Evolutionary conservation across 2,113 vertebrate species (phyloP).

Genomic region (Spermophilus dauricus): DNA sequence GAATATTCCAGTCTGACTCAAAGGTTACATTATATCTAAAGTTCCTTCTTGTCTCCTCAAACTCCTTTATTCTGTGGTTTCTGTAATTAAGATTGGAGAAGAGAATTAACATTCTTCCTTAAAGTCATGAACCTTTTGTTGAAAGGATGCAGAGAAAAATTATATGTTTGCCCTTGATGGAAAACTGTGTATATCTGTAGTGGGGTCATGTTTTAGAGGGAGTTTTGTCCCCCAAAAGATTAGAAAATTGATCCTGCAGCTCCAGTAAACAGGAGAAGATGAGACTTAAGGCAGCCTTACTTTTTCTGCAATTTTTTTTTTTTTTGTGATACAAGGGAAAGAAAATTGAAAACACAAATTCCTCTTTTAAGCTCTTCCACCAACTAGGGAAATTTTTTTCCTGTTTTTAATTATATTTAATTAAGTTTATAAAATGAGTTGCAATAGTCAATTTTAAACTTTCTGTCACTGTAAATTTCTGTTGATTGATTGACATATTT

Average conservation of each 20-base stretch:
- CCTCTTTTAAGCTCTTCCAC: neutral
- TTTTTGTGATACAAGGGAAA: neutral
- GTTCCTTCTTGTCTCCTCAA: neutral
- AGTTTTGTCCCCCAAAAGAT: neutral
- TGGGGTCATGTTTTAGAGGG: neutral
- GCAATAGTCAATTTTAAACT: neutral
- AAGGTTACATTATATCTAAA: neutral
- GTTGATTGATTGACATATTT: neutral
- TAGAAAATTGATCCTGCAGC: neutral
- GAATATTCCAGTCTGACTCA: neutral
- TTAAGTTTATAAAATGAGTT: slow-evolving; percentile 41
- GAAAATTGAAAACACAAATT: neutral
- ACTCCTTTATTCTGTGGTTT: neutral
- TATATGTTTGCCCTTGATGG: neutral
- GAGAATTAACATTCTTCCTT: neutral
- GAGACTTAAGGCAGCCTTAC: neutral
- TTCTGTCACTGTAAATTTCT: neutral
- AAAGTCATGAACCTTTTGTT: neutral
- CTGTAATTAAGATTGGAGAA: neutral
- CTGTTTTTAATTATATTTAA: neutral
- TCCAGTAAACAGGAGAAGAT: neutral
- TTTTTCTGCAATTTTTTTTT: neutral
- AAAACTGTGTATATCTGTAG: neutral
- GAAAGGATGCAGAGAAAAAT: neutral
- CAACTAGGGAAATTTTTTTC: neutral